phyloP scores from a whole-genome alignment of 2,113 vertebrate genomes.

The Mobula birostris region DNA sequence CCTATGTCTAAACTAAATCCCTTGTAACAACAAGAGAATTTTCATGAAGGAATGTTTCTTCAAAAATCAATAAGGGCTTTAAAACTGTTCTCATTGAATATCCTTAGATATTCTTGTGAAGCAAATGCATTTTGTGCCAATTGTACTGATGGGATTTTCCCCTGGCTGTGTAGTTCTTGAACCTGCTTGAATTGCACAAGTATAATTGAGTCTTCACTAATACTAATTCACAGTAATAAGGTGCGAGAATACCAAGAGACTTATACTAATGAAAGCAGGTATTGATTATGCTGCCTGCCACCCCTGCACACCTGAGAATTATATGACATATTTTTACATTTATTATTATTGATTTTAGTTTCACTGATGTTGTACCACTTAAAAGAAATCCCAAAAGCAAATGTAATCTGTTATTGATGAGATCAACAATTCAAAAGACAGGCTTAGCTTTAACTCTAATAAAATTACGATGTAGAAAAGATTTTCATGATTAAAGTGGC shows the following conservation, averaged over 20 bases:
- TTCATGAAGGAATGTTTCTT: background rate
- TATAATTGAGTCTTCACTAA: background rate
- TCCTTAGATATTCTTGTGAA: background rate
- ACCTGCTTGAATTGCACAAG: background rate
- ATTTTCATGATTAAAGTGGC: background rate
- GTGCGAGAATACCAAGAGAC: background rate
- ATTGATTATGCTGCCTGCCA: background rate
- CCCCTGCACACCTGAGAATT: background rate
- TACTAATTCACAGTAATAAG: background rate
- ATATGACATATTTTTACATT: background rate
- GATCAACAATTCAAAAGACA: background rate
- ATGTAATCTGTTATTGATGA: constrained; percentile 17
- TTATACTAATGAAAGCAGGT: constrained; percentile 9
- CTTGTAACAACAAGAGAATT: background rate
- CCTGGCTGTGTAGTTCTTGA: background rate
- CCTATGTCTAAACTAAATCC: background rate
- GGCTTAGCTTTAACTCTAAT: background rate
- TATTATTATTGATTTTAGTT: constrained; percentile 29
- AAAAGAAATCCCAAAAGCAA: constrained; percentile 7
- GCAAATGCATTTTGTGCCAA: background rate
- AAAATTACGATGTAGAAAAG: background rate
- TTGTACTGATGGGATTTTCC: background rate
- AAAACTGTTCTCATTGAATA: background rate
- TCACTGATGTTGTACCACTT: background rate
- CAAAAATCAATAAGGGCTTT: background rate